Evolutionary conservation across 2,113 vertebrate species (phyloP).

Genomic region (human): DNA sequence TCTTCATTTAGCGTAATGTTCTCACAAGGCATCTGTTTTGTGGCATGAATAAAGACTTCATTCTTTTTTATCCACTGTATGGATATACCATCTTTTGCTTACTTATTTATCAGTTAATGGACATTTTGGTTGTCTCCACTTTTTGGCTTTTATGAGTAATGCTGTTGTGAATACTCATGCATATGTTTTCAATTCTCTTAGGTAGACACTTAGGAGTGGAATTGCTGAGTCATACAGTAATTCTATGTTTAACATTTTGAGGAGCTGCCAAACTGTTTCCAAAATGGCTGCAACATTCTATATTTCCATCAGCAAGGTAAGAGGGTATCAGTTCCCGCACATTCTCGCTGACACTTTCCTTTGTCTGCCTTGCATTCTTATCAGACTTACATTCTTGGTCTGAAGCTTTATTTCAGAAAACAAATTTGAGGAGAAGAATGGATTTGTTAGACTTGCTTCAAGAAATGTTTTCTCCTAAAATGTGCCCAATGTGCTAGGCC

Average conservation of each 20-base stretch:
- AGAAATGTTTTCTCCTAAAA: neutral
- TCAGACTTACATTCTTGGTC: neutral
- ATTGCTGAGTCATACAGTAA: neutral
- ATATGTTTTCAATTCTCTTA: neutral
- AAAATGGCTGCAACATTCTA: neutral
- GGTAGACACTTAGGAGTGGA: neutral
- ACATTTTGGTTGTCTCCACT: neutral
- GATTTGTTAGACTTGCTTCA: neutral
- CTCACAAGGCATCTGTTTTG: neutral
- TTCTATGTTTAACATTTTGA: neutral
- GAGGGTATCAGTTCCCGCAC: neutral
- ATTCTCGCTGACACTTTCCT: neutral
- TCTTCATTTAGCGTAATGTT: neutral
- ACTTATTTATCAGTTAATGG: neutral
- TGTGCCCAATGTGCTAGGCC: no score
- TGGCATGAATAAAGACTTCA: neutral
- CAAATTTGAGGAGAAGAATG: neutral
- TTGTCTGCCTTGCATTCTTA: neutral
- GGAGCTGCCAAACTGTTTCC: neutral
- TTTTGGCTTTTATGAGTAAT: neutral
- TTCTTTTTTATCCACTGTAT: neutral
- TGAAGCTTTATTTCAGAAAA: slow-evolving; percentile 15
- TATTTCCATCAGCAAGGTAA: neutral
- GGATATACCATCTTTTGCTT: neutral
- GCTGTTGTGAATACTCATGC: neutral